A percentile compares a stretch with the other conserved stretches of the same genome.
Conservation (phyloP, 2,888 invertebrate genomes). For the Pachliopta kotzebuea region DNA sequence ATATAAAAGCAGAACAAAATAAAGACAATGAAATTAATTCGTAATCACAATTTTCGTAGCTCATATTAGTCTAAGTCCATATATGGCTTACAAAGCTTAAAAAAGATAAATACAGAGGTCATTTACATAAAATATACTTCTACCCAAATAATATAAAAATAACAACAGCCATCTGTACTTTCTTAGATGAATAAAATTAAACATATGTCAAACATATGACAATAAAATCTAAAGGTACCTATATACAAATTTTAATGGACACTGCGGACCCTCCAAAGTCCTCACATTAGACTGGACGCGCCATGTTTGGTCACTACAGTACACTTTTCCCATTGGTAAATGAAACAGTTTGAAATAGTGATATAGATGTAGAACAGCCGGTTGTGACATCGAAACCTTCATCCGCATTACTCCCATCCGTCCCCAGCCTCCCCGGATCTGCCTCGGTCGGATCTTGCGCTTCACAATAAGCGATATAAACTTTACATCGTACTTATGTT, state of each 20-base stretch:
- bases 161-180: slow-evolving; percentile 81
- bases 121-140: slow-evolving; percentile 80
- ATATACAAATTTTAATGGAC: slow-evolving; percentile 73
- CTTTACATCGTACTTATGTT: slow-evolving; percentile 73
- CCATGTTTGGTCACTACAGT: slow-evolving; percentile 68
- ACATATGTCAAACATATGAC: slow-evolving; percentile 80
- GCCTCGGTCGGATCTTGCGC: slow-evolving; percentile 45
- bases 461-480: slow-evolving; percentile 68
- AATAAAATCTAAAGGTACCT: slow-evolving; percentile 76
- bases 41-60: slow-evolving; percentile 77
- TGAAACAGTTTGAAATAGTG: slow-evolving; percentile 43
- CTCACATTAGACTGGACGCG: slow-evolving; percentile 66
- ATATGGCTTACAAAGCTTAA: slow-evolving; percentile 75
- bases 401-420: slow-evolving; percentile 16
- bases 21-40: slow-evolving; percentile 61
- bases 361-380: slow-evolving; percentile 48
- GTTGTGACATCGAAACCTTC: slow-evolving; percentile 34
- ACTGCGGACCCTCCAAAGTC: slow-evolving; percentile 50
- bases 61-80: slow-evolving; percentile 75
- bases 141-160: slow-evolving; percentile 81
- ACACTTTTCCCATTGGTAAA: slow-evolving; percentile 50
- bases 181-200: slow-evolving; percentile 80
- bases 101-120: slow-evolving; percentile 79
- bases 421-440: slow-evolving; percentile 28
- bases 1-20: slow-evolving; percentile 60